Evolutionary conservation across 2,888 invertebrate species (phyloP).

Genomic region (Troilus luridus): DNA sequence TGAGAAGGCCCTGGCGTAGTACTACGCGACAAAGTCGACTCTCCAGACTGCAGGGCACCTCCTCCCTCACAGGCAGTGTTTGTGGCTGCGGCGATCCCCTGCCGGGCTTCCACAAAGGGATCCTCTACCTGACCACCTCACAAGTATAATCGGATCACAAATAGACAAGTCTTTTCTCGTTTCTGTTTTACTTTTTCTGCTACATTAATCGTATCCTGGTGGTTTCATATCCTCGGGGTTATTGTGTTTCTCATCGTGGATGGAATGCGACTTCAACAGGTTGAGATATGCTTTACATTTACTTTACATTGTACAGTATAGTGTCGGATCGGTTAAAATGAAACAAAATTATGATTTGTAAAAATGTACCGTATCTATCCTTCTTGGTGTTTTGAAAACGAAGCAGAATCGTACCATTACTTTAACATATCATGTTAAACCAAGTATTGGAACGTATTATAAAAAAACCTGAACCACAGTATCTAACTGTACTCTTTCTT

Average conservation of each 20-base stretch:
- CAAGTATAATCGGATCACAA: conserved; percentile 41
- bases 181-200: conserved; percentile 22
- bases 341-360: too few relatives aligned
- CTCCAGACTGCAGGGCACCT: conserved; percentile 37
- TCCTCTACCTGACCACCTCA: background rate
- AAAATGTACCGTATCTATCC: too few relatives aligned
- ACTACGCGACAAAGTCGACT: conserved; percentile 47
- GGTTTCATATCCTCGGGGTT: background rate
- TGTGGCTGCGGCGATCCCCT: conserved; percentile 20
- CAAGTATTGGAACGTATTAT: too few relatives aligned
- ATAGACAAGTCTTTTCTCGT: conserved; percentile 36
- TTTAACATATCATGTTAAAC: too few relatives aligned
- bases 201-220: conserved; percentile 14
- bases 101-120: background rate
- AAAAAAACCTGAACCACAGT: too few relatives aligned
- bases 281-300: background rate
- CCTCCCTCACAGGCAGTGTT: conserved; percentile 15
- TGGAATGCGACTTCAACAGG: background rate
- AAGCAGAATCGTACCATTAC: too few relatives aligned
- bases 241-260: background rate
- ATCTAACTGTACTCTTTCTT: too few relatives aligned
- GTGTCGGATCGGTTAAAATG: too few relatives aligned
- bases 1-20: conserved; percentile 5
- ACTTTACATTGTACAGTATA: too few relatives aligned
- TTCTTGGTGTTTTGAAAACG: too few relatives aligned